Evolutionary conservation across 35 echinoderm and acorn worm species (phyloP).

Genomic region (Apostichopus parvimensis): DNA sequence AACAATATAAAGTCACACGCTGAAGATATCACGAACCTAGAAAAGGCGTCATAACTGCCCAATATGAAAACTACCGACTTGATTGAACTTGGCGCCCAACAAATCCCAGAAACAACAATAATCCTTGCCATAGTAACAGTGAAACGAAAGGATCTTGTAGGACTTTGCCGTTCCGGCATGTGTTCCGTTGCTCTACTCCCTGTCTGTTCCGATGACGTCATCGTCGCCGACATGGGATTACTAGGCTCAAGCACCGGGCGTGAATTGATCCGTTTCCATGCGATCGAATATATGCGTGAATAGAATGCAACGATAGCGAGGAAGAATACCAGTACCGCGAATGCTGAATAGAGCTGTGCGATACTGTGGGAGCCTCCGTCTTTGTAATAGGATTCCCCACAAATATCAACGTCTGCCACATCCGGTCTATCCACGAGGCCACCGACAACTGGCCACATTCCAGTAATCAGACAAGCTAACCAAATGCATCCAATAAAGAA

Average conservation of each 20-base stretch:
- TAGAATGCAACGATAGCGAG: neutral
- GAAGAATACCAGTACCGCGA: neutral
- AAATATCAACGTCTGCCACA: neutral
- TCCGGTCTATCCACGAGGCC: neutral
- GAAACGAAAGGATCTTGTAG: conserved; percentile 15
- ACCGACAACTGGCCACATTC: conserved; percentile 23
- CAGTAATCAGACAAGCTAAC: neutral
- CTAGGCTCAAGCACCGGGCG: neutral
- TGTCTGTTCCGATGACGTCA: neutral
- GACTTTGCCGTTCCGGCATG: neutral
- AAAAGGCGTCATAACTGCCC: neutral
- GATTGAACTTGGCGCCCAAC: conserved; percentile 29
- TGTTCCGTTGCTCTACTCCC: neutral
- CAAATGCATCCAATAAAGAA: neutral
- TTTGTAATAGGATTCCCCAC: neutral
- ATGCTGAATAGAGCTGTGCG: conserved; percentile 2
- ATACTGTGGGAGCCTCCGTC: conserved; percentile 4
- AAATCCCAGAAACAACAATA: conserved; percentile 24
- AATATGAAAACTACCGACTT: conserved; percentile 22
- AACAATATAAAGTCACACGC: conserved; percentile 21
- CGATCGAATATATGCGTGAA: neutral
- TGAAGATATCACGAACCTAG: conserved; percentile 45
- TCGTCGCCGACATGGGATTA: neutral
- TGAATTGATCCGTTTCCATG: neutral
- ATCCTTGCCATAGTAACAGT: conserved; percentile 36